Evolutionary conservation across 2,113 vertebrate genomes (phyloP).

Genomic region (Chlamydotis undulata): DNA sequence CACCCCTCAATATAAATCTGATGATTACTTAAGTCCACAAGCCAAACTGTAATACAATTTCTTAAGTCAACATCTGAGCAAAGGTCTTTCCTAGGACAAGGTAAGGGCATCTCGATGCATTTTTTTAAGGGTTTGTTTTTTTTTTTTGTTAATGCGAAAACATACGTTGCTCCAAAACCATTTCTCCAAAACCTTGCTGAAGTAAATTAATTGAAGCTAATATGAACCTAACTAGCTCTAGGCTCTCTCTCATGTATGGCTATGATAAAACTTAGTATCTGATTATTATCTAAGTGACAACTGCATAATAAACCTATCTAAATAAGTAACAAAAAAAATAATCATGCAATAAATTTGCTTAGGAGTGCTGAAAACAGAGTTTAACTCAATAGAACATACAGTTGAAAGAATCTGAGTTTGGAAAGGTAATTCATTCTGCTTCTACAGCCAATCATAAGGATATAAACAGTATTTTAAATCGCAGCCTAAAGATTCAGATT

Average conservation of each 20-base stretch:
- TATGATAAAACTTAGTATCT: not conserved
- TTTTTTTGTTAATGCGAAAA: not conserved
- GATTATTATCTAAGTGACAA: not conserved
- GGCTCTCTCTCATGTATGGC: not conserved
- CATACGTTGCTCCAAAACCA: not conserved
- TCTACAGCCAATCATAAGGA: not conserved
- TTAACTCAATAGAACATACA: not conserved
- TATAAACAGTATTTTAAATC: not conserved
- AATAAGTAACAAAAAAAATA: not conserved
- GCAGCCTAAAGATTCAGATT: not conserved
- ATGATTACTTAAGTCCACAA: not conserved
- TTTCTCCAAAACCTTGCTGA: not conserved
- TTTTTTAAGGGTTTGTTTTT: no score
- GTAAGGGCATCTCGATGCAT: not conserved
- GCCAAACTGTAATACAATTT: not conserved
- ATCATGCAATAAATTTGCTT: not conserved
- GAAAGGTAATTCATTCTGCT: not conserved
- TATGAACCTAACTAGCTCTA: not conserved
- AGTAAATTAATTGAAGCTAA: not conserved
- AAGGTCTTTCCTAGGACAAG: not conserved
- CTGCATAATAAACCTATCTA: not conserved
- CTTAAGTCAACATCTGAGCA: not conserved
- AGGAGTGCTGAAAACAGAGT: not conserved
- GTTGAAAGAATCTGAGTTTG: not conserved
- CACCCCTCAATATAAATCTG: not conserved